These are phyloP conservation scores for Synergus umbraculus DNA, from an alignment of 2,888 invertebrate genomes.

Conservation along the genomic window DNA sequence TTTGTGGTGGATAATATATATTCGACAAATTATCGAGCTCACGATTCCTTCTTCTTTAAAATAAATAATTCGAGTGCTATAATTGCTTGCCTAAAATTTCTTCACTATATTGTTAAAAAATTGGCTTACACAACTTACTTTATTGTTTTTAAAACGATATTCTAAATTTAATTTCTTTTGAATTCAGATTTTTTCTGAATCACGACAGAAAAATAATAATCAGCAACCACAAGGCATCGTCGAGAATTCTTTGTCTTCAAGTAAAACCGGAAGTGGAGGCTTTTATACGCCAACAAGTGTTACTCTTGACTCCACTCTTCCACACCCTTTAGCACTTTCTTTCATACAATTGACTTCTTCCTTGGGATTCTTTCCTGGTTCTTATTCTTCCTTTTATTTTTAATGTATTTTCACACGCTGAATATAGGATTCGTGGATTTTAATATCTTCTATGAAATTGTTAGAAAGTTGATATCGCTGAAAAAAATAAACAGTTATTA, in stretches of 20 bases:
- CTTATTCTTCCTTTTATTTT: neutral
- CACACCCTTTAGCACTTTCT: slow-evolving; percentile 45
- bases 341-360: slow-evolving; percentile 50
- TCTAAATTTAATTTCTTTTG: neutral
- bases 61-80: neutral
- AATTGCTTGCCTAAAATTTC: neutral
- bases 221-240: neutral
- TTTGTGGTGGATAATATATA: slow-evolving; percentile 1
- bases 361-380: slow-evolving; percentile 33
- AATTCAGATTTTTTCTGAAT: slow-evolving; percentile 4
- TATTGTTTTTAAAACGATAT: neutral
- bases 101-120: neutral
- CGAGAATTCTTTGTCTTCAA: slow-evolving; percentile 43
- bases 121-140: neutral
- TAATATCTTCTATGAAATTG: neutral
- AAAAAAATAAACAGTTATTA: neutral
- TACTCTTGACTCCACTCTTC: slow-evolving; percentile 37
- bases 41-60: neutral
- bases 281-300: slow-evolving; percentile 52
- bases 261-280: slow-evolving; percentile 51
- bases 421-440: slow-evolving; percentile 5
- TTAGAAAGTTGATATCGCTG: neutral
- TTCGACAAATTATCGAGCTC: neutral
- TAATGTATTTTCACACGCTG: slow-evolving; percentile 15
- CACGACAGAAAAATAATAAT: neutral